phyloP scores from a whole-genome alignment of 1,140 invertebrate species.

The Sitophilus oryzae region DNA sequence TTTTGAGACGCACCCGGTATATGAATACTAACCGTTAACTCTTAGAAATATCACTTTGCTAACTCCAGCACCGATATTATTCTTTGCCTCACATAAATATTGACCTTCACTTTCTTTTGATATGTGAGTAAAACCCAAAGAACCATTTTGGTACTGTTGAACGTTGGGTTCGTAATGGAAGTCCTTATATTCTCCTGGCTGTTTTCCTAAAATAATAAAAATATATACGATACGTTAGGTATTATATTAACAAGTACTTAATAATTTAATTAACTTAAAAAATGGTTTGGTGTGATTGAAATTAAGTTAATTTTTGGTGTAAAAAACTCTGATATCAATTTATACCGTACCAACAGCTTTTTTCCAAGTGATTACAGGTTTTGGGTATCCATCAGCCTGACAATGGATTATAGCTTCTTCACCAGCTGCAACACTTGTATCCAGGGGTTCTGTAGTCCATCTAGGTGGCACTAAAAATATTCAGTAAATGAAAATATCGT shows the following conservation, averaged over 20 bases:
- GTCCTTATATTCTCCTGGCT: conserved; percentile 80
- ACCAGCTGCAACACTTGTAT: conserved; percentile 78
- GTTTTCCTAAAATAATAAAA: conserved; percentile 50
- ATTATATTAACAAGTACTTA: background rate
- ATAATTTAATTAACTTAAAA: no score
- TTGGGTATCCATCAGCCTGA: conserved; percentile 85
- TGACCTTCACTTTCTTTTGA: conserved; percentile 81
- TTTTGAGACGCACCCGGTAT: no score
- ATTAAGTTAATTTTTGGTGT: background rate
- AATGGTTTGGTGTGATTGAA: background rate
- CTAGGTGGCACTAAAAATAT: conserved; percentile 73
- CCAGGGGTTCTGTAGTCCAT: conserved; percentile 84
- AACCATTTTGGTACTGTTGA: conserved; percentile 73
- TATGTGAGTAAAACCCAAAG: conserved; percentile 71
- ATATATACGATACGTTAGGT: background rate
- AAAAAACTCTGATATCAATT: no score
- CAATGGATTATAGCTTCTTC: conserved; percentile 80
- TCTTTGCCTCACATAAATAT: conserved; percentile 88
- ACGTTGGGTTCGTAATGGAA: conserved; percentile 70
- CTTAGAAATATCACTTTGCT: conserved; percentile 83
- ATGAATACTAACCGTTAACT: conserved; percentile 81
- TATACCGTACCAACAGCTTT: conserved; percentile 62
- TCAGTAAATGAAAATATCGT: no score
- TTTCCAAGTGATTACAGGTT: conserved; percentile 81
- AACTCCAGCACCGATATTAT: conserved; percentile 80